These are phyloP conservation scores for Chaetodon trifasciatus DNA, from an alignment of 2,797 vertebrate genomes.

Conservation along the genomic window DNA sequence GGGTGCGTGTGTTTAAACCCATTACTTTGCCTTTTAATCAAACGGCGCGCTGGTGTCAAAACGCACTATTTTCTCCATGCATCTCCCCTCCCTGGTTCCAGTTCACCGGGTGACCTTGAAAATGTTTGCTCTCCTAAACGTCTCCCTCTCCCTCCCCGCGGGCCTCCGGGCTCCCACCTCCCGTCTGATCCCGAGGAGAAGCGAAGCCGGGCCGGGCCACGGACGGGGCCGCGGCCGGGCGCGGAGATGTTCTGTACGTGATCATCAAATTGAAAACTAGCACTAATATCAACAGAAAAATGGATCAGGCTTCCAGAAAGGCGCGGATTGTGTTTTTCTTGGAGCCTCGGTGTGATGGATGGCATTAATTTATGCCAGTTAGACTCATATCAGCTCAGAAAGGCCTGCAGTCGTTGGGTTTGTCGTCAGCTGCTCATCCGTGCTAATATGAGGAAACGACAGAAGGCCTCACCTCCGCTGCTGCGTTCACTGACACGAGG, in stretches of 20 bases:
- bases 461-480: slow-evolving; percentile 7
- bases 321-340: slow-evolving; percentile 1
- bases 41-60: slow-evolving; percentile 95
- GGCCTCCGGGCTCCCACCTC: slow-evolving; percentile 12
- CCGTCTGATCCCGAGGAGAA: slow-evolving; percentile 29
- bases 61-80: slow-evolving; percentile 94
- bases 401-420: slow-evolving; percentile 25
- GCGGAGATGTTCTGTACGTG: slow-evolving; percentile 3
- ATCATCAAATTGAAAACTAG: background rate
- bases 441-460: slow-evolving; percentile 32
- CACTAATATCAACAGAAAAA: slow-evolving; percentile 9
- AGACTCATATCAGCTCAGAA: slow-evolving; percentile 31
- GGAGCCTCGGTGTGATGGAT: slow-evolving; percentile 39
- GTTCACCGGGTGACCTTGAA: slow-evolving; percentile 98
- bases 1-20: slow-evolving; percentile 96
- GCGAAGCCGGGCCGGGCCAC: too few species aligned
- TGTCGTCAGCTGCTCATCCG: slow-evolving; percentile 45
- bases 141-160: slow-evolving; percentile 75
- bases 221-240: slow-evolving; percentile 7
- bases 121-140: slow-evolving; percentile 97
- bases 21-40: slow-evolving; percentile 99
- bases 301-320: slow-evolving; percentile 1
- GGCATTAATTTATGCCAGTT: slow-evolving; percentile 45
- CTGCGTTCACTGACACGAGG: slow-evolving; percentile 5
- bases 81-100: slow-evolving; percentile 94